Evolutionary conservation across 2,797 vertebrate genomes (phyloP).

Genomic region (Hafferia zeledoni): DNA sequence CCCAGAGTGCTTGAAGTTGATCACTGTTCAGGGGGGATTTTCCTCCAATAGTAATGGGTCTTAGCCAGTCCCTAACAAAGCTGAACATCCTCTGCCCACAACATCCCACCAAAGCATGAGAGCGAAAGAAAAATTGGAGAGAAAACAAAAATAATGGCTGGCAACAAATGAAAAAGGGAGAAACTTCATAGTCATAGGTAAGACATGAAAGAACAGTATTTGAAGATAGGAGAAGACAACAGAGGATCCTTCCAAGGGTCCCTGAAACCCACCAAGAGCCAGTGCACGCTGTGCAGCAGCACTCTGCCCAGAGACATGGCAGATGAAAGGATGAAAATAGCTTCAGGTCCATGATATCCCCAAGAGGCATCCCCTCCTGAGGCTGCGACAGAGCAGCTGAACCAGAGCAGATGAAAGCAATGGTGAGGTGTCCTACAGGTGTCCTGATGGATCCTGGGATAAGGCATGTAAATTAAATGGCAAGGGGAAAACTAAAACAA

Average conservation of each 20-base stretch:
- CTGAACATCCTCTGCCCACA: not conserved
- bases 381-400: not conserved
- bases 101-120: not conserved
- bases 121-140: not conserved
- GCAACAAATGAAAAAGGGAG: not conserved
- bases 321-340: not conserved
- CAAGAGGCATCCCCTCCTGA: not conserved
- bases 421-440: not conserved
- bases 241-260: not conserved
- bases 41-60: not conserved
- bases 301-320: not conserved
- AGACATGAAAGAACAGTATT: not conserved
- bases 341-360: not conserved
- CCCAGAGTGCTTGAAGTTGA: not conserved
- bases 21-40: not conserved
- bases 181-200: not conserved
- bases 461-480: not conserved
- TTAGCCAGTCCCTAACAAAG: not conserved
- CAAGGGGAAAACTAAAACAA: not conserved
- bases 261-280: not conserved
- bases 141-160: not conserved
- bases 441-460: not conserved
- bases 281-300: not conserved
- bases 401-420: not conserved
- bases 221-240: not conserved